Conservation (phyloP, 2,113 vertebrate genomes). For the Alligator mississippiensis region DNA sequence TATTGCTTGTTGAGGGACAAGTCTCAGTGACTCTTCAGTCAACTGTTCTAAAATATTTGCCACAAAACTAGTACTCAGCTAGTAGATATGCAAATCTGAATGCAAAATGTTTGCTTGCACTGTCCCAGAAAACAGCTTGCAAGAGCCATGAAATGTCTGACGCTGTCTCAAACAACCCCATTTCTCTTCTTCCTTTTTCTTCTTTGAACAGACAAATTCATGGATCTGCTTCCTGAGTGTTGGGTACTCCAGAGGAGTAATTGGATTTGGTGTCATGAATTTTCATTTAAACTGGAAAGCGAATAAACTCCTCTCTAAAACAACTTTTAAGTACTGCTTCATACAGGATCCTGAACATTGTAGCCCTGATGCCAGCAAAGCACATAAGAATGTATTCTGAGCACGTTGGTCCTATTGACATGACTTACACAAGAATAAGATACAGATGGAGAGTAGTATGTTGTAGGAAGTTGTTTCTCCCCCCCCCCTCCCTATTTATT, state of each 20-base stretch:
- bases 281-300: neutral
- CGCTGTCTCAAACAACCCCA: neutral
- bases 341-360: neutral
- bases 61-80: neutral
- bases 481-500: too few relatives aligned
- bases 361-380: neutral
- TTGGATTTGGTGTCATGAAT: neutral
- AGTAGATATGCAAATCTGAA: neutral
- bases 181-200: neutral
- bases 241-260: neutral
- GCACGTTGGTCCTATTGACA: neutral
- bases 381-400: neutral
- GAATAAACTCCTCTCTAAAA: neutral
- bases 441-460: neutral
- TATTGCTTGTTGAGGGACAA: neutral
- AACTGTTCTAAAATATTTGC: neutral
- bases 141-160: neutral
- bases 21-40: neutral
- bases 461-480: neutral
- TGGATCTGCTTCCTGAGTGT: neutral
- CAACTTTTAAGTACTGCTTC: neutral
- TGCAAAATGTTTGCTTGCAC: too few relatives aligned
- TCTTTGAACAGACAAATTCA: neutral
- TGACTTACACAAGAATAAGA: neutral
- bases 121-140: too few relatives aligned